Evolutionary conservation across 2,113 vertebrate genomes (phyloP), one percentile per base, ranked within the genome.

Genomic region (Gymnocephalus cernua): DNA sequence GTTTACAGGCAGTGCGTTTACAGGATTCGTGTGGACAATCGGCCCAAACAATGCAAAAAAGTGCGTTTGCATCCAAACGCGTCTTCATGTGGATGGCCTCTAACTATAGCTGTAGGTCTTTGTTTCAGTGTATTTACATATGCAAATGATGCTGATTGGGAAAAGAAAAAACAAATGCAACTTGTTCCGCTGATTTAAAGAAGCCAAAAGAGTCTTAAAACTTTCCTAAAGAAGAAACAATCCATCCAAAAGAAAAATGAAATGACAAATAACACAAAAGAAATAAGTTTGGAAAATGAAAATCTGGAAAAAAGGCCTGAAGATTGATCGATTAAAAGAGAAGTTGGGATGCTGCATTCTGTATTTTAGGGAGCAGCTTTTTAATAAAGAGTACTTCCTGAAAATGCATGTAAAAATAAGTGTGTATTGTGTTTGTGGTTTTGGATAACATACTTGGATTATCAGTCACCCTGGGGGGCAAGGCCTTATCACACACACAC

Each of bases 371-470:
- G 15, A 38, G 47, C 8, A 41, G 58, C 5, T 19, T 51, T 61
- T 61, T 6, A 44, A 13, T 32, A 56, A 35, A 12, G 6, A 68
- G 21, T 21, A 51, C 14, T 23, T 0, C 44, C 44, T 16, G 54
- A 58, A 19, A 2, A 2, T 10, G 19, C 7, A 15, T 44, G 19
- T 59, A 47, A 73, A 58, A 61, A 58, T 1, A 29, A 1, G 16
- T 59, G 18, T 32, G 18, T 15, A 38, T 38, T 38, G 13, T 56
- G 66, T 51, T 15, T 44, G 13, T 35, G 44, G 21, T 15, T 29
- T 21, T 16, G 56, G 61, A 71, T 85, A 63, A 54, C 45, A 18
- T n/a, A 38, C 35, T 85, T 80, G 29, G 71, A 88, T 85, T 79
- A 80, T 50, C 27, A 44, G 21, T 70, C 53, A 45, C 67, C 63